Conservation (phyloP, 2,888 invertebrate genomes). For the Seladonia tumulorum region DNA sequence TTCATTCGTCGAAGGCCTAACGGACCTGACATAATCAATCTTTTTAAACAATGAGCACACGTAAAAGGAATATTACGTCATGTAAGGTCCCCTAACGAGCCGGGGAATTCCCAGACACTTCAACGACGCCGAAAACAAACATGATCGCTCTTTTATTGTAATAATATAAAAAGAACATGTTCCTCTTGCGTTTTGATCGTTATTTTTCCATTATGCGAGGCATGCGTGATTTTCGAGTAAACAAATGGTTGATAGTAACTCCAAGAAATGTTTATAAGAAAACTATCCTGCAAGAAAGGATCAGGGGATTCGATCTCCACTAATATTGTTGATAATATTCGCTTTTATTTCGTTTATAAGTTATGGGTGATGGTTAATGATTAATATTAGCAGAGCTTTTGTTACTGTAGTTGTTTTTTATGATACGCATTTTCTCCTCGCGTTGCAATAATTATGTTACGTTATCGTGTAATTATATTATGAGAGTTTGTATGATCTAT, state of each 20-base stretch:
- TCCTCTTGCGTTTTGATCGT: constrained; percentile 41
- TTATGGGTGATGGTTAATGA: constrained; percentile 29
- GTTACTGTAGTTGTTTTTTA: background rate
- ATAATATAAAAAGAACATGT: constrained; percentile 30
- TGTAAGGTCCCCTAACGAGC: background rate
- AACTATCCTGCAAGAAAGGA: constrained; percentile 1
- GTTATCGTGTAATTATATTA: constrained; percentile 9
- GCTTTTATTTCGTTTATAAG: constrained; percentile 1
- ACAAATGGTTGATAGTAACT: constrained; percentile 5
- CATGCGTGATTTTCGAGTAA: constrained; percentile 24
- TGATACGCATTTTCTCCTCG: constrained; percentile 2
- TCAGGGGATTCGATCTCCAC: background rate
- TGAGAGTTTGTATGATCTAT: background rate
- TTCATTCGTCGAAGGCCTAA: constrained; percentile 64
- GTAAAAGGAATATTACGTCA: background rate
- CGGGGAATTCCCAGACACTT: background rate
- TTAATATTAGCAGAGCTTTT: constrained; percentile 9
- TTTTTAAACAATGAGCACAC: constrained; percentile 29
- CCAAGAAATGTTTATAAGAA: constrained; percentile 2
- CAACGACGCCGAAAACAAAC: background rate
- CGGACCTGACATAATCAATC: constrained; percentile 24
- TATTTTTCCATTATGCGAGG: constrained; percentile 33
- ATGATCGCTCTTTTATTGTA: constrained; percentile 21
- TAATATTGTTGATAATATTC: constrained; percentile 23
- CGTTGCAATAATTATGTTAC: background rate